Percentiles rank a stretch among this genome's conserved stretches.
Conservation (phyloP, 2,888 invertebrate species). For the Brenthis daphne region DNA sequence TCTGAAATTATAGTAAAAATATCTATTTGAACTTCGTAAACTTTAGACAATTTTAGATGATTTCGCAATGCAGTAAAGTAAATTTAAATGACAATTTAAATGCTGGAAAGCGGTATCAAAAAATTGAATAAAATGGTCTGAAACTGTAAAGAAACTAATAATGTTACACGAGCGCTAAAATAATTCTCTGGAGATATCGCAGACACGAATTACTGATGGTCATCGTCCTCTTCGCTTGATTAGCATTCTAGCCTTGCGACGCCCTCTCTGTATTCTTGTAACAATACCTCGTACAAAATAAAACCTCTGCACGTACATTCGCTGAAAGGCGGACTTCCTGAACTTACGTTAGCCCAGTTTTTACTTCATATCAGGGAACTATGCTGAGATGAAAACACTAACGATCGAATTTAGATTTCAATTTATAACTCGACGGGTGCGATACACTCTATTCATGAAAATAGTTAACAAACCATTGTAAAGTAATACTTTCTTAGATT, state of each 20-base stretch:
- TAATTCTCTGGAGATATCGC: constrained; percentile 56
- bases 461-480: neutral
- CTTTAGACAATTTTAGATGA: too few relatives aligned
- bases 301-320: constrained; percentile 75
- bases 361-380: constrained; percentile 45
- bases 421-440: neutral
- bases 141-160: constrained; percentile 35
- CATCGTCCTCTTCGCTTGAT: constrained; percentile 65
- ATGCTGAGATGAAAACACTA: constrained; percentile 47
- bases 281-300: constrained; percentile 76
- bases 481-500: too few relatives aligned
- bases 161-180: constrained; percentile 35
- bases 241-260: constrained; percentile 73
- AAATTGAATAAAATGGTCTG: constrained; percentile 33
- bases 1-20: neutral
- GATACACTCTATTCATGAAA: neutral
- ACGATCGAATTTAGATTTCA: constrained; percentile 39
- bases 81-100: neutral
- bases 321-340: constrained; percentile 69
- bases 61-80: too few relatives aligned
- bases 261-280: constrained; percentile 69
- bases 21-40: too few relatives aligned
- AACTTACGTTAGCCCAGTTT: constrained; percentile 63
- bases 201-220: constrained; percentile 75
- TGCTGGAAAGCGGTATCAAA: constrained; percentile 13